Base-by-base conservation (phyloP, 2,113 vertebrate genomes). In the human (Homo sapiens) region DNA sequence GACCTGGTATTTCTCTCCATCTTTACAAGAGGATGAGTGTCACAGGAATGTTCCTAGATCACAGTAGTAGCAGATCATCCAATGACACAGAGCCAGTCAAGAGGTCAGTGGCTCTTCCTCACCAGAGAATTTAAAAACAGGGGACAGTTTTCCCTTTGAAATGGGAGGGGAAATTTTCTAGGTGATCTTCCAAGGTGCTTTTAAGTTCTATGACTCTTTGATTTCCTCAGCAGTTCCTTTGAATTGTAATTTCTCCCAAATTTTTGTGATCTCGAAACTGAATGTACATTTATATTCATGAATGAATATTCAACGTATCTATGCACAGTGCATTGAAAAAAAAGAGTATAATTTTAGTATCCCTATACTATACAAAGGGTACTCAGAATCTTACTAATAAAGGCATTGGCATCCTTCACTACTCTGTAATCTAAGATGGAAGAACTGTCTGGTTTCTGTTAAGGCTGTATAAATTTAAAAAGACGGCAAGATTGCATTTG, bases 371-470 rank as follows among this genome's bases (percentile, higher is more conserved):
- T 32, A 94, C 59, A 89, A 92, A 96, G 73, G 78, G 43, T 48
- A 80, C n/a, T 91, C 78, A 86, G 76, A 97, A 75, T 81, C 82
- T 85, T n/a, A 30, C 89, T 96, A 96, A 94, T 92, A 90, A 93
- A 81, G 45, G 80, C 50, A 23, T 70, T 90, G 93, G 80, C 70
- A 84, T 80, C 16, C 48, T 83, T 94, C 79, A 22, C 25, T 94
- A 57, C 87, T 94, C 92, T 98, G 52, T 78, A 96, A 98, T 96
- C 83, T 50, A 92, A 96, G 68, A 84, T 83, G 66, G 59, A 98
- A 92, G 90, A 98, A 97, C 93, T 92, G 23, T 92, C 98, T 98
- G 86, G 72, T 97, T 97, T 43, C 0, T 59, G 84, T 97, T 87
- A 96, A 89, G 88, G 0, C 12, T 96, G 72, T 93, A 79, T 35